Evolutionary conservation across 2,113 vertebrate species (phyloP), one percentile per base, ranked within the genome.

Genomic region (Fulmarus glacialis): DNA sequence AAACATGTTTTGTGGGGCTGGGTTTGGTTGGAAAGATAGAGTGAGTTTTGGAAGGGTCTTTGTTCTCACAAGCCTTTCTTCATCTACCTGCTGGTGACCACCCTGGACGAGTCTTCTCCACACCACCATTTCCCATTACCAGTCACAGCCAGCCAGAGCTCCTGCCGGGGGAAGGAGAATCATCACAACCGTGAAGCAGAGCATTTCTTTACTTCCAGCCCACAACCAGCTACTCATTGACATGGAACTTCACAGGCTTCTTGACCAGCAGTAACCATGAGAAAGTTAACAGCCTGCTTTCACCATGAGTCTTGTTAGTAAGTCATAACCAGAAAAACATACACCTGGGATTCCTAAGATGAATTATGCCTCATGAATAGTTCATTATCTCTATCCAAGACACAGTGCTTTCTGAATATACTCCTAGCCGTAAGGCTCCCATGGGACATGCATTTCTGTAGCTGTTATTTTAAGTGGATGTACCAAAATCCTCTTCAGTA

Each of bases 1-100:
- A 11, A 21, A 23, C 0, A 0, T 15, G 5, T 42, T 34, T 23
- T 14, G 10, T 12, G 17, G 19, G 32, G 23, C 4, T 74, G 27
- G 21, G 4, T 47, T 45, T 66, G 50, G 20, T 4, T 75, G 60
- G 47, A 67, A 71, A 67, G 16, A 14, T 2, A 71, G 20, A 81
- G 17, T 0, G 2, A 70, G 9, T 36, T 97, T 82, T 70, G 48
- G 64, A 72, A 56, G 32, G 21, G 14, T 26, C 40, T 83, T 68
- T 48, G 38, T 27, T 80, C 62, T 93, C 52, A 45, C 20, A 66
- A 66, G 15, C 40, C 18, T 64, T 88, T 86, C 62, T 47, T 84
- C 72, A 30, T 32, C 38, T 75, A 17, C 24, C 24, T 74, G 53
- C 42, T 75, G 40, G 52, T 68, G 47, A 36, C 43, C 52, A 67